Evolutionary conservation across 1,140 invertebrate species (phyloP).

Genomic region (Bombus fervidus): DNA sequence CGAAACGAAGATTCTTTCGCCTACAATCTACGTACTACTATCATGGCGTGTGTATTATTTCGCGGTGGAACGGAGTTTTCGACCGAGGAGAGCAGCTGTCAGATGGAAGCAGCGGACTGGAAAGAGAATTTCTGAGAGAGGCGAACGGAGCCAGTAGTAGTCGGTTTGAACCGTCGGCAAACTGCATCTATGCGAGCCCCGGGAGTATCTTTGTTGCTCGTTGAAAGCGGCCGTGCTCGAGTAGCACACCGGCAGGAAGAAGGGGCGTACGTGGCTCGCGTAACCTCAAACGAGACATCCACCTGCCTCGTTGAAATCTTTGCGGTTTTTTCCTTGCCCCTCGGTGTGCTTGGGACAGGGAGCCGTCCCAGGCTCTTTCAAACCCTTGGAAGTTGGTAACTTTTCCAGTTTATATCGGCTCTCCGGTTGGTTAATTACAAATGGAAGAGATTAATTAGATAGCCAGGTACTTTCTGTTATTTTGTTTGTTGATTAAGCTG

Average conservation of each 20-base stretch:
- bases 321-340: constrained; percentile 66
- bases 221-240: constrained; percentile 15
- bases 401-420: neutral
- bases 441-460: neutral
- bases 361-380: neutral
- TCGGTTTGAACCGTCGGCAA: constrained; percentile 36
- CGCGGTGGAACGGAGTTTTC: constrained; percentile 50
- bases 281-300: constrained; percentile 72
- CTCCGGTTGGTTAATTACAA: constrained; percentile 1
- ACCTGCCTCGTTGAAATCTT: constrained; percentile 69
- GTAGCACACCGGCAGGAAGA: constrained; percentile 30
- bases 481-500: neutral
- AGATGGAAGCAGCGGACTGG: constrained; percentile 39
- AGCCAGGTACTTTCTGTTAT: neutral
- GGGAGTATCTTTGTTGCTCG: neutral
- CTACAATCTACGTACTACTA: constrained; percentile 6
- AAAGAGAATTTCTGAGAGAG: constrained; percentile 44
- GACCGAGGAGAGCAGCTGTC: constrained; percentile 48
- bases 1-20: neutral
- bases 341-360: neutral
- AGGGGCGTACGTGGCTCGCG: constrained; percentile 57
- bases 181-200: constrained; percentile 21
- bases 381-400: accelerated
- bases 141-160: neutral
- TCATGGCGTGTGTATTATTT: constrained; percentile 14